Evolutionary conservation across 2,113 vertebrate species (phyloP), one percentile per base, ranked within the genome.

Genomic region (Pungitius pungitius): DNA sequence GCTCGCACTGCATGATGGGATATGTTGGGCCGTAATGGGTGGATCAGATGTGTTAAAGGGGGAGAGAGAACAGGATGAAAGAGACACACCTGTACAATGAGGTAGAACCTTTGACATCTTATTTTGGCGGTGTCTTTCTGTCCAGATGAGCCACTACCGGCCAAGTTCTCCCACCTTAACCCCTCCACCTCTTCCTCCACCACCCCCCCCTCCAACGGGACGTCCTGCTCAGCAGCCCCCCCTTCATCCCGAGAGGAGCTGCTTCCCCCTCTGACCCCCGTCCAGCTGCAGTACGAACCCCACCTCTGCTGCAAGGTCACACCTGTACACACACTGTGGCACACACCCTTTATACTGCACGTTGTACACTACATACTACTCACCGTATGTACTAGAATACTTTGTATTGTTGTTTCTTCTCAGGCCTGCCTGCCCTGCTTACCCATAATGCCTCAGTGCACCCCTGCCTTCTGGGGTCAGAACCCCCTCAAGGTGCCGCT

Each of bases 401-500:
- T 20, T 18, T 58, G 56, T 58, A 12, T 14, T 47, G 14, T 26
- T 22, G 10, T 55, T 9, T 22, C 14, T 37, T 6, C n/a, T 75
- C 77, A 89, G 40, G 55, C 86, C 0, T 99, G 97, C 78, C 87
- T 98, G 6, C 62, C 83, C 22, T 77, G 58, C 56, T 85, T 87
- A 55, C 88, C 89, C 60, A 77, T 10, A 0, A 87, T 65, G 63
- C 76, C 52, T 59, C 81, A 79, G 70, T 73, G 55, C 35, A 79
- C 54, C 5, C 67, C 88, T 2, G 57, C 45, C 1, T 93, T 91
- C 69, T 95, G 90, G 80, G 90, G 89, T 13, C 93, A 94, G 87
- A 98, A 98, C 85, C 97, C 97, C 2, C 88, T 99, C 18, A 93
- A 91, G 63, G 92, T 95, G 0, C 97, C 97, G 5, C 77, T 97